Percentiles rank a stretch among this genome's conserved stretches.
phyloP scores from a whole-genome alignment of 1,140 invertebrate genomes.

The Zophobas atratus region DNA sequence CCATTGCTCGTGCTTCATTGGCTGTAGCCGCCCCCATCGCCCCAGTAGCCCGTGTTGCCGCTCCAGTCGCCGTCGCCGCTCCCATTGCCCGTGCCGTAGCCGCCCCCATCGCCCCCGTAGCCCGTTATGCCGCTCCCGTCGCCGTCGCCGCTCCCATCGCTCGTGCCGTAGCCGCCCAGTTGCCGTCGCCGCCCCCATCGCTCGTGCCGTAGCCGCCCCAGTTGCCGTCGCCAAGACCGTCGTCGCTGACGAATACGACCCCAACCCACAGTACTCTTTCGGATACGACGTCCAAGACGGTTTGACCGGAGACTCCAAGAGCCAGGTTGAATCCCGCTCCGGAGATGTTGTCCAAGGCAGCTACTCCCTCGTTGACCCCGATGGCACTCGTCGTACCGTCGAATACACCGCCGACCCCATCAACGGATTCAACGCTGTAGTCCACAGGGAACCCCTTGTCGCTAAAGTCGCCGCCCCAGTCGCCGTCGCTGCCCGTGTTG shows the following conservation, averaged over 20 bases:
- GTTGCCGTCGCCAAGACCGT: conserved; percentile 66
- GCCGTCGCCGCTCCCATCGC: too few species aligned
- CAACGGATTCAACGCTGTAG: conserved; percentile 72
- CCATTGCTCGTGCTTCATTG: conserved; percentile 14
- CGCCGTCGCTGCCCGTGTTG: conserved; percentile 60
- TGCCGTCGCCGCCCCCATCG: conserved; percentile 55
- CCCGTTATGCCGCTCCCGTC: too few species aligned
- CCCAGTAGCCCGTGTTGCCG: conserved; percentile 60
- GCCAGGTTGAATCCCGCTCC: conserved; percentile 72
- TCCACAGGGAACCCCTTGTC: conserved; percentile 57
- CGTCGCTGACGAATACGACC: conserved; percentile 69
- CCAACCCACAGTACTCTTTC: conserved; percentile 73
- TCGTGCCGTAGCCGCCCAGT: conserved; percentile 54
- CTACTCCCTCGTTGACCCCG: conserved; percentile 71
- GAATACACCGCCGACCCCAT: conserved; percentile 76
- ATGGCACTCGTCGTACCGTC: conserved; percentile 75
- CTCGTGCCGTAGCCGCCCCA: conserved; percentile 60
- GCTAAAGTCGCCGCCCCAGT: conserved; percentile 60
- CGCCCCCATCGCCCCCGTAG: conserved; percentile 66
- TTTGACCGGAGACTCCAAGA: conserved; percentile 74
- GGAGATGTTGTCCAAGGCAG: conserved; percentile 77
- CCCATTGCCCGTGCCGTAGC: conserved; percentile 67
- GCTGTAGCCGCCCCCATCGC: conserved; percentile 48
- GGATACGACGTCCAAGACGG: conserved; percentile 74
- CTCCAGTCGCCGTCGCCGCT: conserved; percentile 61